Evolutionary conservation across 2,888 invertebrate species (phyloP).

Genomic region (Eristalis arbustorum): DNA sequence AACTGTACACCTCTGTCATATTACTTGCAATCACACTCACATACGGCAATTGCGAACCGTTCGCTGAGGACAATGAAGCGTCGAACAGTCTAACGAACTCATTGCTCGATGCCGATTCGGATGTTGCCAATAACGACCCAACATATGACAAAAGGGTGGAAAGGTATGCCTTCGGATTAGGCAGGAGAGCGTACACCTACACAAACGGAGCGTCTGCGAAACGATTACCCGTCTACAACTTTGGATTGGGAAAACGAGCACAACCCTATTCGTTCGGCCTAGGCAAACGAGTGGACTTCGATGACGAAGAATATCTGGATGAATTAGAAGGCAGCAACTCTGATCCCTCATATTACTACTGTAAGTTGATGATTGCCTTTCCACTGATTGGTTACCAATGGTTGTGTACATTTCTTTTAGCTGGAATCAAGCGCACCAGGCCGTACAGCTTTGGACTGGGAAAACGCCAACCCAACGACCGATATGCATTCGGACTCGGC

Average conservation of each 20-base stretch:
- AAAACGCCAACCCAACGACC: constrained; percentile 81
- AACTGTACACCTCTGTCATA: constrained; percentile 72
- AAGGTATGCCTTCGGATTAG: constrained; percentile 87
- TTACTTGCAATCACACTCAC: constrained; percentile 75
- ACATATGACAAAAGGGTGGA: constrained; percentile 82
- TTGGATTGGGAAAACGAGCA: constrained; percentile 79
- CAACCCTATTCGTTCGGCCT: constrained; percentile 79
- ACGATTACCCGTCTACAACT: constrained; percentile 79
- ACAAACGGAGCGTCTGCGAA: constrained; percentile 79
- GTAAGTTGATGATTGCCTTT: constrained; percentile 8
- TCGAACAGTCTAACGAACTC: constrained; percentile 32
- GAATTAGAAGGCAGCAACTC: constrained; percentile 42
- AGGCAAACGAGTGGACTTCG: constrained; percentile 76
- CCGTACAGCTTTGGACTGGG: constrained; percentile 86
- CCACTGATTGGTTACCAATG: background rate
- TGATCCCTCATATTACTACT: constrained; percentile 53
- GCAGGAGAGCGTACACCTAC: constrained; percentile 82
- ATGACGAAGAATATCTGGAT: constrained; percentile 73
- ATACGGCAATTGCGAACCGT: constrained; percentile 74
- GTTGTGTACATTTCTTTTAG: constrained; percentile 5
- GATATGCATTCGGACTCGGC: constrained; percentile 83
- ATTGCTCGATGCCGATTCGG: constrained; percentile 56
- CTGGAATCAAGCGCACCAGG: constrained; percentile 81
- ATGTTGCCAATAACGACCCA: constrained; percentile 66
- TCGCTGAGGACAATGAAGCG: constrained; percentile 67